These are phyloP conservation scores for Teleogryllus occipitalis DNA, from an alignment of 1,140 invertebrate genomes.

Conservation along the genomic window DNA sequence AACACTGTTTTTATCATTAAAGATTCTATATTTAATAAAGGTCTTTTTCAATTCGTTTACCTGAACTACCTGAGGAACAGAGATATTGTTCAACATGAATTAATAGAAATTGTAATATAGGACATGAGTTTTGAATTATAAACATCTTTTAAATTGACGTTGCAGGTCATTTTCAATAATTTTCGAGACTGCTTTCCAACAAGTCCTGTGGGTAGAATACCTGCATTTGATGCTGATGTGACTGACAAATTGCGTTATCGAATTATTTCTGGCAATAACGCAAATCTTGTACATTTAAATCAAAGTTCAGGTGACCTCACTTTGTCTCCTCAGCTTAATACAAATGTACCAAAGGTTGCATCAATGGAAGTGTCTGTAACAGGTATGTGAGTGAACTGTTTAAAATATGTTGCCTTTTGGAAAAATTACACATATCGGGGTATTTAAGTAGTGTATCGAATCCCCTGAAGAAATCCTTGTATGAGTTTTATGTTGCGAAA, in stretches of 20 bases:
- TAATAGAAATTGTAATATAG: background rate
- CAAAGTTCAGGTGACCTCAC: conserved; percentile 74
- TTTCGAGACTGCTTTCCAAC: conserved; percentile 89
- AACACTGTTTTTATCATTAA: too few relatives aligned
- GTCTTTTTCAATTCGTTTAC: background rate
- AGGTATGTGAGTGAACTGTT: conserved; percentile 42
- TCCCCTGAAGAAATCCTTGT: too few relatives aligned
- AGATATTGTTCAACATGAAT: background rate
- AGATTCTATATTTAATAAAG: background rate
- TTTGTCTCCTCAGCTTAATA: conserved; percentile 86
- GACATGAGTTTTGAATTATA: too few relatives aligned
- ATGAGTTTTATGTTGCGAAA: too few relatives aligned
- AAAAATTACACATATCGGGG: too few relatives aligned
- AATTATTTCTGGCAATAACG: conserved; percentile 87
- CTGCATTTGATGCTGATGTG: conserved; percentile 90
- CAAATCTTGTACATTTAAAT: conserved; percentile 78
- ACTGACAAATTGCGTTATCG: conserved; percentile 66
- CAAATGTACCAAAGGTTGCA: conserved; percentile 89
- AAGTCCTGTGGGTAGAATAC: conserved; percentile 79
- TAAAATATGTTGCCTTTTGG: too few relatives aligned
- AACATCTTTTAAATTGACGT: too few relatives aligned
- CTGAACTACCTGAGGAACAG: background rate
- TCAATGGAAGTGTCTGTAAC: conserved; percentile 90
- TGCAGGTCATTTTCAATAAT: conserved; percentile 91
- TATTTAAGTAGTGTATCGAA: too few relatives aligned